A percentile compares a stretch with the other conserved stretches of the same genome.
Evolutionary conservation across 2,888 invertebrate genomes (phyloP).

Genomic region (Perizoma flavofasciatum): DNA sequence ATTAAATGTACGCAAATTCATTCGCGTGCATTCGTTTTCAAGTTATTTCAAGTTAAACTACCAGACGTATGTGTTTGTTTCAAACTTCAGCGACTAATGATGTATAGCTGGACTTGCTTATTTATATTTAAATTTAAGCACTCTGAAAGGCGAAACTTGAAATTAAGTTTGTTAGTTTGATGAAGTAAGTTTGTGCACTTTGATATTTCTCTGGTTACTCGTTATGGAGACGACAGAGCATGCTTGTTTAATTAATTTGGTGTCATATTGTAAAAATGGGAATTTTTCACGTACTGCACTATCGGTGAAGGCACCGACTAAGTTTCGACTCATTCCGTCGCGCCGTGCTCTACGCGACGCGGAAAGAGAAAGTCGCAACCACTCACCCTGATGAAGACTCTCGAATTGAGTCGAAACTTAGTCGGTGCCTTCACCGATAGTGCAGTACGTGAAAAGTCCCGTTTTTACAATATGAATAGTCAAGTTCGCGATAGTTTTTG

Average conservation of each 20-base stretch:
- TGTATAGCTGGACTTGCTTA: conserved; percentile 61
- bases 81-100: conserved; percentile 61
- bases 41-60: conserved; percentile 58
- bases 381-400: too few species aligned
- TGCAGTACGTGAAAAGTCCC: too few species aligned
- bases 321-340: too few species aligned
- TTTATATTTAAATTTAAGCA: conserved; percentile 62
- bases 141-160: conserved; percentile 52
- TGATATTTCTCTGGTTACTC: conserved; percentile 43
- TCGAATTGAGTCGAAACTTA: too few species aligned
- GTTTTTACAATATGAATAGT: too few species aligned
- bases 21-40: conserved; percentile 51
- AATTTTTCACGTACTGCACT: too few species aligned
- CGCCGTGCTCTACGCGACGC: too few species aligned
- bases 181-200: conserved; percentile 49
- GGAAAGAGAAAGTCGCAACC: too few species aligned
- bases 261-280: too few species aligned
- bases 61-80: conserved; percentile 50
- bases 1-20: conserved; percentile 37
- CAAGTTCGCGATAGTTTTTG: too few species aligned
- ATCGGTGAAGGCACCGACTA: too few species aligned
- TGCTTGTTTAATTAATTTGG: conserved; percentile 32
- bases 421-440: too few species aligned
- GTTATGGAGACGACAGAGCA: conserved; percentile 32
- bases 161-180: conserved; percentile 60